A percentile compares a stretch with the other conserved stretches of the same genome.
Conservation (phyloP, 2,888 invertebrate species). For the Lasioglossum figueresi region DNA sequence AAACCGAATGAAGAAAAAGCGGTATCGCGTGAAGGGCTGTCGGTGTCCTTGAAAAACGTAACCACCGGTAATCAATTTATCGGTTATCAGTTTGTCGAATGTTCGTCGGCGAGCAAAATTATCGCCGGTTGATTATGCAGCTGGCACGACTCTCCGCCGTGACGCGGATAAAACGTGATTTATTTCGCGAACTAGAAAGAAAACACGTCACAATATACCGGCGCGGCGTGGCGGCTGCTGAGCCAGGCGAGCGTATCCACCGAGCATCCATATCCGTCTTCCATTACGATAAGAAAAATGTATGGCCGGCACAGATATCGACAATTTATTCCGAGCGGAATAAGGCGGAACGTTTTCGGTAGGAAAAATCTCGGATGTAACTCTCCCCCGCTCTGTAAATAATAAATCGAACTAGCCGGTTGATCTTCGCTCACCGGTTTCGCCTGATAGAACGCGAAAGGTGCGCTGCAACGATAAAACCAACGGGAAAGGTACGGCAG, state of each 20-base stretch:
- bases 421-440: conserved; percentile 1
- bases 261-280: conserved; percentile 38
- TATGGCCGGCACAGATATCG: conserved; percentile 37
- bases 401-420: conserved; percentile 11
- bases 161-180: conserved; percentile 2
- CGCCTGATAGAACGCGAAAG: conserved; percentile 4
- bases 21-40: neutral
- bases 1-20: neutral
- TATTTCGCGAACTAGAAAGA: conserved; percentile 13
- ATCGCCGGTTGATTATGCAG: neutral
- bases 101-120: neutral
- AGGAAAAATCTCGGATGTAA: conserved; percentile 13
- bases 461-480: neutral
- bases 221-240: neutral
- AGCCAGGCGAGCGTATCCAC: conserved; percentile 2
- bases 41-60: neutral
- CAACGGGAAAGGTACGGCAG: neutral
- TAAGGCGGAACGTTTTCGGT: conserved; percentile 4
- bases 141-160: neutral
- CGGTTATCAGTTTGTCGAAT: neutral
- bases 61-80: neutral
- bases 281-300: conserved; percentile 56
- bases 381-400: neutral
- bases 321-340: conserved; percentile 49
- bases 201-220: conserved; percentile 7